Evolutionary conservation across 2,888 invertebrate genomes (phyloP), one percentile per base, ranked within the genome.

Genomic region (Caenorhabditis wallacei): DNA sequence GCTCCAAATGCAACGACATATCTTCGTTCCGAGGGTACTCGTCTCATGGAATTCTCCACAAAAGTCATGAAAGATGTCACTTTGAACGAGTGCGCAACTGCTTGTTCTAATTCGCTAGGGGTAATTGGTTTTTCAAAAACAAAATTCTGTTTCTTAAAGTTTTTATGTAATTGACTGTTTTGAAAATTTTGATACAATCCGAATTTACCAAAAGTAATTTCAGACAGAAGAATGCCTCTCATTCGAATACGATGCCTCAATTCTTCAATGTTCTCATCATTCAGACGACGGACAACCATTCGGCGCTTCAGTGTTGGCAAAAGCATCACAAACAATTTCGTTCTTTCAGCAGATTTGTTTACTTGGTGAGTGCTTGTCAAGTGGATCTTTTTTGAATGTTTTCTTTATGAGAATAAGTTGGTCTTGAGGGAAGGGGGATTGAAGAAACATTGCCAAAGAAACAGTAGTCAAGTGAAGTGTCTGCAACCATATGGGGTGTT

Each of bases 291-390:
- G 88, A 2, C 90, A 90, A 57, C 90, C 90, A 43, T 88, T 90
- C 61, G 90, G 90, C 2, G 85, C 86, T 3, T 86, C 89, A 0
- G 84, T 90, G 26, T 71, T 90, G 16, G 82, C 88, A n/a, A 84
- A 82, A 30, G 79, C 89, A 1, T 68, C 84, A 1, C 53, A 66
- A 13, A 64, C 80, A 2, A 80, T 88, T 10, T 84, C 90, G 35
- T 90, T 91, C 57, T 91, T 90, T 74, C 91, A 91, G 69, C 89
- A 90, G 78, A 88, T 91, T 22, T 91, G 91, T 79, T 80, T 91
- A 66, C 84, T 88, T 26, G 85, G 91, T 91, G n/a, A 61, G 61
- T 43, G 11, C 40, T 40, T 13, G 10, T 13, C 10, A 40, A 71
- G 24, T 26, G 26, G 64, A 71, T 13, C 35, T 30, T 30, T 30